These are phyloP conservation scores for Vollenhovia emeryi DNA, from an alignment of 1,140 invertebrate species.

Conservation along the genomic window DNA sequence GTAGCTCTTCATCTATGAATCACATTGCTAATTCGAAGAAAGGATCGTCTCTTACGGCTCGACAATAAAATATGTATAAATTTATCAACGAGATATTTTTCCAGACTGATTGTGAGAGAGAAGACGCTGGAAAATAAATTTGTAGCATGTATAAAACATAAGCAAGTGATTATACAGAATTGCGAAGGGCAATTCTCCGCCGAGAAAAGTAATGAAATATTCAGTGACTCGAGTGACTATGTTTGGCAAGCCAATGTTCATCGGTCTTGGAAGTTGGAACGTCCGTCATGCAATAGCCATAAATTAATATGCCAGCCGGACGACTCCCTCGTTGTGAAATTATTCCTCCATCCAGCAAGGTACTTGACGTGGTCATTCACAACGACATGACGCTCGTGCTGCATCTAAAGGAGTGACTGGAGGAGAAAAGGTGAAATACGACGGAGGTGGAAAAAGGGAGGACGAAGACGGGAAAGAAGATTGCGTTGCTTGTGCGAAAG, in stretches of 20 bases:
- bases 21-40: not conserved
- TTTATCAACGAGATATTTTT: not conserved
- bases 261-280: constrained; percentile 39
- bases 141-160: not conserved
- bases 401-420: not conserved
- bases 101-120: too few relatives aligned
- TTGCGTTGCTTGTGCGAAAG: not conserved
- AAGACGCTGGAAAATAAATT: not conserved
- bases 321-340: constrained; percentile 68
- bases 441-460: not conserved
- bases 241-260: constrained; percentile 37
- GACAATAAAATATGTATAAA: not conserved
- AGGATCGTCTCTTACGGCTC: too few relatives aligned
- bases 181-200: not conserved
- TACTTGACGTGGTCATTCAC: constrained; percentile 53
- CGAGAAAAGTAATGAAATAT: constrained; percentile 48
- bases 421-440: constrained; percentile 10
- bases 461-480: not conserved
- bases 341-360: constrained; percentile 57
- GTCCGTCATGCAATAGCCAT: constrained; percentile 66
- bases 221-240: not conserved
- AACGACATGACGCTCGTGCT: constrained; percentile 35
- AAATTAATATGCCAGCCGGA: constrained; percentile 71
- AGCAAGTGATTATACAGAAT: not conserved
- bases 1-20: not conserved